Base-by-base conservation (phyloP, 2,113 vertebrate genomes). In the Rhodinocichla rosea region DNA sequence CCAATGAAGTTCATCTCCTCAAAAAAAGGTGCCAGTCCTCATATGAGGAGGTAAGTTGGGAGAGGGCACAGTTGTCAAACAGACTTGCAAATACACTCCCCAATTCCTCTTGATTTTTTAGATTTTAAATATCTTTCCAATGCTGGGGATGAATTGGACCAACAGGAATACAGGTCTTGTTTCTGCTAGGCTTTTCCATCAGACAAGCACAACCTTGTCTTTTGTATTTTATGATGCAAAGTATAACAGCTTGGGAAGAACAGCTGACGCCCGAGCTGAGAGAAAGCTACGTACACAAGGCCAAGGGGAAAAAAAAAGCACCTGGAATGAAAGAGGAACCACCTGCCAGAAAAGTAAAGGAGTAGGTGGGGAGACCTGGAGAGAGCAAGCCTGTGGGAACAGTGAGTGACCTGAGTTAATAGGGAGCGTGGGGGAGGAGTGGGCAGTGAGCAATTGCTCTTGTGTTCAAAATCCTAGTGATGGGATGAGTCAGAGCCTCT, bases 321-420 rank as follows among this genome's bases (percentile, higher is more conserved):
- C 63, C 59, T 63, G 59, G 35, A 96, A 88, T 71, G 64, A 88
- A 88, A 94, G 53, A 94, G 90, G 73, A 87, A 83, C 85, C 90
- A 95, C 93, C 88, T 96, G 85, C 86, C 83, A 90, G 93, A 92
- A 95, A 94, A 96, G 90, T 79, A 87, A 94, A 96, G 78, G 70
- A 95, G 95, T 96, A 93, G 94, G 96, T 94, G 93, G 76, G 64
- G 57, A 93, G 96, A 96, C 93, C 95, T 93, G 90, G 85, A 92
- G 95, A 90, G 90, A 90, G 88, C 71, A 92, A 95, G 94, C 75
- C 85, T 77, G 90, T 95, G 94, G 94, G 90, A 95, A 95, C 92
- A 93, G 85, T 40, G 83, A 94, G 90, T 92, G 96, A 96, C 96
- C 95, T 30, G 73, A 93, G 93, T 86, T 94, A 95, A 94, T 93